phyloP scores from a whole-genome alignment of 2,888 invertebrate species.

The Synergus itoensis region DNA sequence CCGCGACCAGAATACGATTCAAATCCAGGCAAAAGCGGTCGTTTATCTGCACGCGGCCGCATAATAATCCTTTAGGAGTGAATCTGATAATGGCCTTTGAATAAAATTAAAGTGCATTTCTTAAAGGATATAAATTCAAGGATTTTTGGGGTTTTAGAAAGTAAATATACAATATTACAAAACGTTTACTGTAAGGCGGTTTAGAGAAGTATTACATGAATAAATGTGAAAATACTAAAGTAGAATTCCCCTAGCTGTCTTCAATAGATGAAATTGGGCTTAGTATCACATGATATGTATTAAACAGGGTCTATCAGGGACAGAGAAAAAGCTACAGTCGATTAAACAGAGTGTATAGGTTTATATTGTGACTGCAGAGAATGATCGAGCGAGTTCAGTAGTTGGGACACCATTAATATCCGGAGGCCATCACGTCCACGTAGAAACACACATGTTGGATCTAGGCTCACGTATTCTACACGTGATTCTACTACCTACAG shows the following conservation, averaged over 20 bases:
- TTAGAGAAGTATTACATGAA: too few relatives aligned
- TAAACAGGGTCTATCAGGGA: slow-evolving; percentile 13
- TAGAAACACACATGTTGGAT: not conserved
- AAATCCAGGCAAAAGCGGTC: slow-evolving; percentile 43
- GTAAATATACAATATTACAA: too few relatives aligned
- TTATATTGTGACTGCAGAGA: not conserved
- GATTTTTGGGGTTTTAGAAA: not conserved
- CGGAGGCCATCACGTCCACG: slow-evolving; percentile 3
- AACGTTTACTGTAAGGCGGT: too few relatives aligned
- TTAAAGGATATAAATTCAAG: slow-evolving; percentile 26
- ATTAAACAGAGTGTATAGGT: slow-evolving; percentile 23
- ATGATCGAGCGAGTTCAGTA: slow-evolving; percentile 18
- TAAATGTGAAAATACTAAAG: too few relatives aligned
- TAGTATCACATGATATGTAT: slow-evolving; percentile 12
- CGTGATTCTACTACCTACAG: slow-evolving; percentile 10
- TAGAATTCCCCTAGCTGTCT: not conserved
- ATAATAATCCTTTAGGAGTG: slow-evolving; percentile 41
- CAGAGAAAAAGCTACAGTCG: slow-evolving; percentile 29
- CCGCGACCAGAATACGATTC: slow-evolving; percentile 51
- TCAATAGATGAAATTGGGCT: slow-evolving; percentile 4
- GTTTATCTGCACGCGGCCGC: slow-evolving; percentile 42
- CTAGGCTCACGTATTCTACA: slow-evolving; percentile 4
- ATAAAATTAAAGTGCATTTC: not conserved
- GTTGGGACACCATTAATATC: slow-evolving; percentile 33
- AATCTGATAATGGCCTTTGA: slow-evolving; percentile 31